These are phyloP conservation scores for Drosophila nigromelanica DNA, from an alignment of 1,140 invertebrate species.

Conservation along the genomic window DNA sequence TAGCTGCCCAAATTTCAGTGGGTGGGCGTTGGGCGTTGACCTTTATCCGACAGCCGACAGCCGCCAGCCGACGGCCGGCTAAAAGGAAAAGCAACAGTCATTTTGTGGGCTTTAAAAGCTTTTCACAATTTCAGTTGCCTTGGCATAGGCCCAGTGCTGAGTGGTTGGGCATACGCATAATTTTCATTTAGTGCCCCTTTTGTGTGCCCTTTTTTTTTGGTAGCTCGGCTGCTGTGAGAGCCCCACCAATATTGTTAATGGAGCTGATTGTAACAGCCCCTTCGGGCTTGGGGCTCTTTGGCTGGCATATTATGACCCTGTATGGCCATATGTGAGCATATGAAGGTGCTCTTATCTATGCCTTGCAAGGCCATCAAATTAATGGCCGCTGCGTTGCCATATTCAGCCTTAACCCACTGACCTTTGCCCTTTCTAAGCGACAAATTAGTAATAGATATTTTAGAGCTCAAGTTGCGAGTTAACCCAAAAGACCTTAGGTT, in stretches of 20 bases:
- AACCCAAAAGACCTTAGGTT: neutral
- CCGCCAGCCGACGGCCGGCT: neutral
- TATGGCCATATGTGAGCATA: conserved; percentile 54
- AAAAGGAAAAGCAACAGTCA: conserved; percentile 46
- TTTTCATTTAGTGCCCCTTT: conserved; percentile 72
- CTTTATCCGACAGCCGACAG: conserved; percentile 11
- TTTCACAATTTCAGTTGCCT: conserved; percentile 57
- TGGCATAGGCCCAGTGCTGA: conserved; percentile 15
- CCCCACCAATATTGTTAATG: conserved; percentile 75
- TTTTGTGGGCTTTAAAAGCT: conserved; percentile 72
- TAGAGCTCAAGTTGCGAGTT: neutral
- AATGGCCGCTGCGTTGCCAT: conserved; percentile 53
- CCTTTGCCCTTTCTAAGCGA: neutral
- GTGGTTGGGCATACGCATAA: conserved; percentile 62
- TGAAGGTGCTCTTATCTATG: conserved; percentile 42
- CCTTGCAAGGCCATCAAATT: conserved; percentile 52
- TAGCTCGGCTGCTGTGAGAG: conserved; percentile 1
- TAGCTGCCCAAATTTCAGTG: conserved; percentile 4
- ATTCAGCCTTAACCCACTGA: conserved; percentile 1
- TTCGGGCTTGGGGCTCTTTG: conserved; percentile 22
- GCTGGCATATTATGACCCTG: neutral
- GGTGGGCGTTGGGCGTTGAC: conserved; percentile 15
- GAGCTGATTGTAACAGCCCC: conserved; percentile 70
- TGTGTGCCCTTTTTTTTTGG: conserved; percentile 42
- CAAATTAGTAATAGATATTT: conserved; percentile 13